These are phyloP conservation scores for Eucidaris tribuloides DNA, from an alignment of 35 echinoderm and acorn worm genomes.

Conservation along the genomic window DNA sequence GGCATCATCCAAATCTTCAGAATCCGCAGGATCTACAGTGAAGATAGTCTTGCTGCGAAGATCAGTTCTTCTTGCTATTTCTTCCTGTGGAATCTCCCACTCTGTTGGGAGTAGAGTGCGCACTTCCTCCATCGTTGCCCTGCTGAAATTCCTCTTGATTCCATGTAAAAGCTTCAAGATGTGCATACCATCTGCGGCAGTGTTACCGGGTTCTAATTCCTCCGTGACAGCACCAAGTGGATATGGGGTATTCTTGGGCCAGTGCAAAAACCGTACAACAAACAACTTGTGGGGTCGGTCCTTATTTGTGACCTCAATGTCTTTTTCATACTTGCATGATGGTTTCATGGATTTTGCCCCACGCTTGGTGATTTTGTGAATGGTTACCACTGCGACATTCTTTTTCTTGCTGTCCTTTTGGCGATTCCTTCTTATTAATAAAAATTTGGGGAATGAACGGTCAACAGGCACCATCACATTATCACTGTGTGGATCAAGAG, in stretches of 20 bases:
- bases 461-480: constrained; percentile 88
- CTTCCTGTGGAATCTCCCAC: constrained; percentile 76
- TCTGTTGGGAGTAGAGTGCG: constrained; percentile 35
- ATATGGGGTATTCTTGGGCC: constrained; percentile 56
- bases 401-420: neutral
- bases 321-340: constrained; percentile 20
- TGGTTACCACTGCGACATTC: constrained; percentile 14
- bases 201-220: constrained; percentile 60
- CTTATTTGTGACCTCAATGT: constrained; percentile 36
- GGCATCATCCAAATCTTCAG: constrained; percentile 89
- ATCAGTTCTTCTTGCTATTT: constrained; percentile 42
- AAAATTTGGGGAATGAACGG: constrained; percentile 77
- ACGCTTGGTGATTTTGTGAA: constrained; percentile 22
- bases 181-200: constrained; percentile 37
- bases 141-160: constrained; percentile 61
- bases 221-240: constrained; percentile 82
- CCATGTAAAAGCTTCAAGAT: constrained; percentile 78
- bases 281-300: constrained; percentile 74
- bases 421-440: constrained; percentile 13
- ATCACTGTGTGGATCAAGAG: constrained; percentile 72
- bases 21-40: constrained; percentile 80
- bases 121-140: constrained; percentile 31
- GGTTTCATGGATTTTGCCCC: neutral
- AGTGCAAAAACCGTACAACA: constrained; percentile 79
- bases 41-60: constrained; percentile 46